Evolutionary conservation across 2,888 invertebrate species (phyloP), one percentile per base, ranked within the genome.

Genomic region (Sclerodermus sp.): DNA sequence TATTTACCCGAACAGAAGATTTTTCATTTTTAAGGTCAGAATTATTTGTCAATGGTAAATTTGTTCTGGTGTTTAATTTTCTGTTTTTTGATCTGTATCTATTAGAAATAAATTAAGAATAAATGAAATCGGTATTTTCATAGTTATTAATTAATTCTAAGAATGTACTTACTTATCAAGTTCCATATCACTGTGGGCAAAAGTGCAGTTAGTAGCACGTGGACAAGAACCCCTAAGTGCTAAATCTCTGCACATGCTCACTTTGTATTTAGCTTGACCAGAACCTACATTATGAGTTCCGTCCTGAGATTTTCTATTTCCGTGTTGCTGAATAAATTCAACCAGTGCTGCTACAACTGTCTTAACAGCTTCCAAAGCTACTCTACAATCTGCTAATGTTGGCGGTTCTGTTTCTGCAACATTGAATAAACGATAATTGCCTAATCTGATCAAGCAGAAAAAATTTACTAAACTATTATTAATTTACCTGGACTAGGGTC

Each of bases 111-210:
- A 47, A 17, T 2, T 34, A 48, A 13, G 18, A 36, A 39, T 3
- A 18, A 17, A 42, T 29, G 23, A 48, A 47, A 41, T 30, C 40
- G 18, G 6, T n/a, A n/a, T n/a, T 47, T 30, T 42, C 10, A 12
- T 47, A 36, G 12, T 16, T 1, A 13, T 34, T 31, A n/a, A 5
- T 12, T 41, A 41, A 30, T 45, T 29, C 34, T 38, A 60, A 34
- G 10, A 34, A n/a, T n/a, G 4, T 8, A 61, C 74, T 72, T 71
- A 89, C 86, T 90, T 89, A 69, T 95, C 94, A 34, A 95, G 80
- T 77, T 96, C 96, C 58, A 93, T 91, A 59, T 91, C 90, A 0
- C 91, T 91, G 77, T 96, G 96, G 5, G 95, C 93, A 80, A 94
- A 96, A 1, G 92, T 93, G 77, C 96, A 96, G 64, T 88, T 87